These are phyloP conservation scores for Spheniscus mendiculus DNA, from an alignment of 2,113 vertebrate genomes.

Conservation along the genomic window DNA sequence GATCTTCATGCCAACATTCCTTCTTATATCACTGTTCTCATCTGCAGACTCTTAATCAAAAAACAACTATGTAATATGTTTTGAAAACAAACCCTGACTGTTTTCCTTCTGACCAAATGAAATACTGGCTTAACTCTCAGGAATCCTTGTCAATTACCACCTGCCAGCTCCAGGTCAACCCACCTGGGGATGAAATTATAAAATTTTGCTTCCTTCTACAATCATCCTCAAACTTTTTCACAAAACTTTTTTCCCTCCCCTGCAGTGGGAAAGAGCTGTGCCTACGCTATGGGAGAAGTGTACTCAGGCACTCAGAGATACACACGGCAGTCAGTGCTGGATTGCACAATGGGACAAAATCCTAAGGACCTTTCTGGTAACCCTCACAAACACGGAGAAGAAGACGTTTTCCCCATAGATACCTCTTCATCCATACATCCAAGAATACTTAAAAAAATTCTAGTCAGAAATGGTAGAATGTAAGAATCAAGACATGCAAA, in stretches of 20 bases:
- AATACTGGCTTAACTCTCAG: background rate
- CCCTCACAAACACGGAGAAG: background rate
- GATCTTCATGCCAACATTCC: background rate
- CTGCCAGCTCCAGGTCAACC: background rate
- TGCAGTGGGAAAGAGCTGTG: background rate
- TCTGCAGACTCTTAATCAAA: background rate
- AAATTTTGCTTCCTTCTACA: background rate
- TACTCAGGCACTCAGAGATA: background rate
- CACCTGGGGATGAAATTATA: background rate
- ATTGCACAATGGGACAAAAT: background rate
- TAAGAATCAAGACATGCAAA: background rate
- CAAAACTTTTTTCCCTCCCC: background rate
- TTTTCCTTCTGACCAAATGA: background rate
- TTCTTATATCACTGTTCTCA: background rate
- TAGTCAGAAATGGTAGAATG: background rate
- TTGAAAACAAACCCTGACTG: background rate
- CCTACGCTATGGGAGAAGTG: background rate
- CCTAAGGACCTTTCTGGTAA: background rate
- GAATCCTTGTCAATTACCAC: background rate
- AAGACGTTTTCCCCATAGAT: background rate
- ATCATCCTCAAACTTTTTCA: background rate
- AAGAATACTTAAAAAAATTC: background rate
- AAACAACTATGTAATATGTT: background rate
- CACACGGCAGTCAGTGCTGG: background rate
- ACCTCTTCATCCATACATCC: background rate